phyloP scores from a whole-genome alignment of 2,888 invertebrate genomes.

The Drosophila tanythrix region DNA sequence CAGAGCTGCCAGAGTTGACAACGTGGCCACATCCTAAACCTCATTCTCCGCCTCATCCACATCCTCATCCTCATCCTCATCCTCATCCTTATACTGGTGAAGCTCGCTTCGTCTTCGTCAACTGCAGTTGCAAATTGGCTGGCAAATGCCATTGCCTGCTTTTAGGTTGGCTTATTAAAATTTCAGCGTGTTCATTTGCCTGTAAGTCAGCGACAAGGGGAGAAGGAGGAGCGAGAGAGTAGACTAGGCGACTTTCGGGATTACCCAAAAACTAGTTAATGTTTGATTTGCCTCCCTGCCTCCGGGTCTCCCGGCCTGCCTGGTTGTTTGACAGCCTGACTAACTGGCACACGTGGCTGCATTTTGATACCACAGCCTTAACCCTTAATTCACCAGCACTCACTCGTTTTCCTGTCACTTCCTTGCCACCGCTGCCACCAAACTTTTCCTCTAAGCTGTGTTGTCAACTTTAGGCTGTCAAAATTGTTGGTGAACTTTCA shows the following conservation, averaged over 20 bases:
- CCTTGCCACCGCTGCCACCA: neutral
- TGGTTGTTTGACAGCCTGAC: constrained; percentile 9
- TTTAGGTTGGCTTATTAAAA: constrained; percentile 81
- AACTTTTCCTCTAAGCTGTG: constrained; percentile 31
- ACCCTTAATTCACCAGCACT: neutral
- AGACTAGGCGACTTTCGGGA: constrained; percentile 52
- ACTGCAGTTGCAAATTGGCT: constrained; percentile 76
- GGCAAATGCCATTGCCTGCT: constrained; percentile 77
- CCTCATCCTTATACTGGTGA: constrained; percentile 32
- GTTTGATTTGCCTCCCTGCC: constrained; percentile 63
- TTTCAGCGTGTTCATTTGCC: constrained; percentile 78
- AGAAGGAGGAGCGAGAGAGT: constrained; percentile 17
- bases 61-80: constrained; percentile 13
- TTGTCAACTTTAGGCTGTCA: constrained; percentile 47
- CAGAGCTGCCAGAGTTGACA: constrained; percentile 42
- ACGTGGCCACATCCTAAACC: constrained; percentile 49
- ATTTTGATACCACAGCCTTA: constrained; percentile 44
- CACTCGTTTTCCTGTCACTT: neutral
- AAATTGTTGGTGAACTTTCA: constrained; percentile 41
- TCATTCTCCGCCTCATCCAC: constrained; percentile 9
- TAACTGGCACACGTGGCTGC: constrained; percentile 63
- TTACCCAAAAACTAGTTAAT: constrained; percentile 76
- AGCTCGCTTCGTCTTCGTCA: constrained; percentile 58
- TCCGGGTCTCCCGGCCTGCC: constrained; percentile 25
- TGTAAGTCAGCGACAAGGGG: constrained; percentile 43